Conservation (phyloP, 2,113 vertebrate genomes). For the Alosa alosa region DNA sequence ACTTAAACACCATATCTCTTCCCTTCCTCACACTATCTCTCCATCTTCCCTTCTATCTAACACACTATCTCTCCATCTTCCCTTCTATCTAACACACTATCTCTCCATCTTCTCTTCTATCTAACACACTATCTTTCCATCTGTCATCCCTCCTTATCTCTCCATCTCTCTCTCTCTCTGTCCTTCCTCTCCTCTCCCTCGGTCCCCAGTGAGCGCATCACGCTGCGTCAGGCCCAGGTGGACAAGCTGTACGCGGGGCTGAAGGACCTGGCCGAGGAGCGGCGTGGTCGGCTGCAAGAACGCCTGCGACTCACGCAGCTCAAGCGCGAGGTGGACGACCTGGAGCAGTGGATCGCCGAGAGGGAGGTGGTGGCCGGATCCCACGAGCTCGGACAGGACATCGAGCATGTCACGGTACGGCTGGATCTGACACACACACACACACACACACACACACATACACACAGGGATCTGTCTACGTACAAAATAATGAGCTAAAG, state of each 20-base stretch:
- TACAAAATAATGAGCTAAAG: too few relatives aligned
- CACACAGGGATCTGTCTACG: too few relatives aligned
- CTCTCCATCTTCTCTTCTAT: too few relatives aligned
- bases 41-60: background rate
- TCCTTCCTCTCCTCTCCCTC: too few relatives aligned
- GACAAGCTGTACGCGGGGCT: constrained; percentile 86
- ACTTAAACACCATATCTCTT: too few relatives aligned
- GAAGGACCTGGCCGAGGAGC: constrained; percentile 87
- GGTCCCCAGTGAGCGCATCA: constrained; percentile 77
- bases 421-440: background rate
- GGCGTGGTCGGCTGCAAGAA: constrained; percentile 82
- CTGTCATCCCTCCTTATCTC: background rate
- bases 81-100: too few relatives aligned
- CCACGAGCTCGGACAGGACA: constrained; percentile 94
- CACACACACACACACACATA: too few relatives aligned
- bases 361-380: constrained; percentile 92
- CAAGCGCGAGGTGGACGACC: constrained; percentile 87
- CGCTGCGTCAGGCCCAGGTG: constrained; percentile 85
- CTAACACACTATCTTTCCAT: too few relatives aligned
- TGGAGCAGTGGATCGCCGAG: constrained; percentile 95
- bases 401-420: constrained; percentile 88
- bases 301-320: constrained; percentile 89
- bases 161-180: background rate
- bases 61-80: background rate
- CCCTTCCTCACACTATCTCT: too few relatives aligned